Evolutionary conservation across 2,113 vertebrate genomes (phyloP), one percentile per base, ranked within the genome.

Genomic region (Pyrgilauda ruficollis): DNA sequence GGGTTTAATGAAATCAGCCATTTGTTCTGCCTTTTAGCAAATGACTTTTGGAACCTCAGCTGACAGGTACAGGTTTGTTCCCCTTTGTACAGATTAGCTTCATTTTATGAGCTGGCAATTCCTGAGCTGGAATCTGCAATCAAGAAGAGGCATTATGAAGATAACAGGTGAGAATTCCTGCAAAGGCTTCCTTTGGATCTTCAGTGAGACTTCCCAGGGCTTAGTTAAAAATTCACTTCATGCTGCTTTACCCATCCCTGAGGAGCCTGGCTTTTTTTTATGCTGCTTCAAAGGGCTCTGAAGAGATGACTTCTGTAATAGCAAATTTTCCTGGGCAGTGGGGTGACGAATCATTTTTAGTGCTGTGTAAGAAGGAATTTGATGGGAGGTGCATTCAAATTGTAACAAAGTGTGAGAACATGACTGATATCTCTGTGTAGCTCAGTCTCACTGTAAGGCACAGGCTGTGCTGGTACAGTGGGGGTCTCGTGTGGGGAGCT

Each of bases 121-220:
- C 98, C 99, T n/a, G 99, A 99, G 49, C 96, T 99, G 47, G 99
- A 99, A 96, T 98, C 98, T 89, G 98, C 99, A 21, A 94, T 99
- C 79, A 99, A 96, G 94, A 99, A 98, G 97, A 98, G 99, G 88
- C 98, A 93, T 78, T 99, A 98, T 83, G 98, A 99, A 53, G 98
- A 99, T 55, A 98, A 97, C 95, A 97, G 98, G 99, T 99, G 89
- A 96, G 89, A 63, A 58, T 33, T 26, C 17, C 73, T 59, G 66
- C 78, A 46, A n/a, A 74, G 85, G 8, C 28, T 94, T 67, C 39
- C 56, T 18, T 83, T 62, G 68, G 28, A 46, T 78, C 49, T 43
- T 73, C 76, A 74, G 6, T 55, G 26, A 46, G 14, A 28, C 9
- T 68, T 92, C 33, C n/a, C n/a, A 63, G 37, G 41, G 33, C 44